Evolutionary conservation across 2,113 vertebrate species (phyloP).

Genomic region (Platichthys stellatus): DNA sequence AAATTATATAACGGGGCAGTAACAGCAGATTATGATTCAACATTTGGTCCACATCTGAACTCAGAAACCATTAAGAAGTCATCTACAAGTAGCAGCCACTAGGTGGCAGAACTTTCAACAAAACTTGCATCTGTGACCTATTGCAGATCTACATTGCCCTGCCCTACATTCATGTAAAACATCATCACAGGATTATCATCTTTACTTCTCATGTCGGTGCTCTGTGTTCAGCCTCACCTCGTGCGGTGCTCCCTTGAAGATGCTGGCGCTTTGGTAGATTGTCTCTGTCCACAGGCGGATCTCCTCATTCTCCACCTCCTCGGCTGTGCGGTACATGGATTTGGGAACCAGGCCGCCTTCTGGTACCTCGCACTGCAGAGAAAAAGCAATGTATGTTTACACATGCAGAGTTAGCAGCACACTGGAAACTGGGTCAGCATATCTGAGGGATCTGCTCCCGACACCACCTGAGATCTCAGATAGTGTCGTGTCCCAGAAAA

Average conservation of each 20-base stretch:
- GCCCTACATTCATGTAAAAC: conserved; percentile 30
- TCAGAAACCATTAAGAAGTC: not conserved
- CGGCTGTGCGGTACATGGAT: conserved; percentile 93
- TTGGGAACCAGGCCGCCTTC: conserved; percentile 97
- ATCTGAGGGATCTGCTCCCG: not conserved
- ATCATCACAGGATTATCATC: not conserved
- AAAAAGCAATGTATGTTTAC: conserved; percentile 46
- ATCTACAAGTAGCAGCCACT: conserved; percentile 39
- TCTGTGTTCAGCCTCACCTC: conserved; percentile 83
- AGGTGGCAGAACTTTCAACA: conserved; percentile 52
- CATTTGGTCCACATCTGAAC: conserved; percentile 1
- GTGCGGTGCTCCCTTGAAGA: conserved; percentile 86
- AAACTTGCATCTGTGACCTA: not conserved
- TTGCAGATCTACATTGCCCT: not conserved
- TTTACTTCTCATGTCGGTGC: not conserved
- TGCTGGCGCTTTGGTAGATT: conserved; percentile 96
- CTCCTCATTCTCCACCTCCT: conserved; percentile 94
- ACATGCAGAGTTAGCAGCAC: not conserved
- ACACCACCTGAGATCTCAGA: not conserved
- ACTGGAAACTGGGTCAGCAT: conserved; percentile 31
- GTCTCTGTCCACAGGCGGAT: conserved; percentile 94
- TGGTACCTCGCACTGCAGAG: conserved; percentile 91
- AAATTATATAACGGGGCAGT: conserved; percentile 4
- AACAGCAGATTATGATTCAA: conserved; percentile 1
- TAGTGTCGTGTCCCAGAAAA: not conserved